phyloP scores from a whole-genome alignment of 2,113 vertebrate genomes.

The Haemorhous mexicanus region DNA sequence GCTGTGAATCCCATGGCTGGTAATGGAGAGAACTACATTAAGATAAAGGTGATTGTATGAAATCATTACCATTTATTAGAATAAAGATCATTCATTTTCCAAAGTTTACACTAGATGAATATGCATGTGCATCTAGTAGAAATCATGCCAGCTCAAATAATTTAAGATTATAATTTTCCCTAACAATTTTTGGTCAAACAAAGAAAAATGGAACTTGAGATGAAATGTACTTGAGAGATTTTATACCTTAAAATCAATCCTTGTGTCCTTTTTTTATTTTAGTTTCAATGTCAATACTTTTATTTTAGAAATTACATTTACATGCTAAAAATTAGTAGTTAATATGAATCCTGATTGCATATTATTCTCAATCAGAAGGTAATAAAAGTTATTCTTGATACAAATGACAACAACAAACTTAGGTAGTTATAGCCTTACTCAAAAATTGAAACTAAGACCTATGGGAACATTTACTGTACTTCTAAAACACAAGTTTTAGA shows the following conservation, averaged over 20 bases:
- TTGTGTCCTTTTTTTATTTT: background rate
- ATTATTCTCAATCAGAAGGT: background rate
- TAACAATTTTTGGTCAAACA: background rate
- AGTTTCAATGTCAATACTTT: background rate
- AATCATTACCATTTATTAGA: constrained; percentile 50
- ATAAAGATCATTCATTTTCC: constrained; percentile 36
- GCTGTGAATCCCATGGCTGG: constrained; percentile 21
- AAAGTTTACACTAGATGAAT: background rate
- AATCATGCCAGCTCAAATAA: background rate
- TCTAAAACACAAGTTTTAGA: background rate
- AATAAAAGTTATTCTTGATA: background rate
- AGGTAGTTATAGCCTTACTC: background rate
- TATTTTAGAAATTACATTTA: background rate
- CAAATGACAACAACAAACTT: background rate
- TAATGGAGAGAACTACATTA: constrained; percentile 26
- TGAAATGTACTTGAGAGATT: background rate
- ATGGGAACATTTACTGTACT: background rate
- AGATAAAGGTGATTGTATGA: constrained; percentile 9
- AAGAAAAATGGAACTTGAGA: background rate
- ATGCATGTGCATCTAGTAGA: background rate
- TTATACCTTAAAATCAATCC: background rate
- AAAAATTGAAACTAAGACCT: background rate
- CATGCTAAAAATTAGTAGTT: background rate
- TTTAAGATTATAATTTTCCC: background rate
- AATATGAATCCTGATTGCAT: background rate